A percentile compares a stretch with the other conserved stretches of the same genome.
phyloP scores from a whole-genome alignment of 2,888 invertebrate species.

The Eueremaeus valkanovi region DNA sequence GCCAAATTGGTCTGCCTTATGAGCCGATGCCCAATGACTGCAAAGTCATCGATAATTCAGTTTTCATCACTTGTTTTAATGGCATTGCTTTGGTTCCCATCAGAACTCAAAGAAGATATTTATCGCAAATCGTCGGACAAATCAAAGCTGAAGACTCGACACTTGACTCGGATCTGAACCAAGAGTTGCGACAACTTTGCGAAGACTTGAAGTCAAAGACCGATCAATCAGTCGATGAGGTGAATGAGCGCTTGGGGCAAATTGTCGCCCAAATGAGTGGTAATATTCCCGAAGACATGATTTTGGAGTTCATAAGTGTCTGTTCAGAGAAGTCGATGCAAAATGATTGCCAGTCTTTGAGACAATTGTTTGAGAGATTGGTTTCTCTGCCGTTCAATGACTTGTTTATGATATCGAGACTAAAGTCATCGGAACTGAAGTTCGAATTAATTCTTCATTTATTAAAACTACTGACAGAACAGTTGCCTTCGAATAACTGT shows the following conservation, averaged over 20 bases:
- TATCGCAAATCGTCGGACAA: conserved; percentile 20
- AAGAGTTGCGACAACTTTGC: conserved; percentile 16
- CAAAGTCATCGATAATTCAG: background rate
- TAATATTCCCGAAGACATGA: background rate
- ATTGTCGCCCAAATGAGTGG: conserved; percentile 9
- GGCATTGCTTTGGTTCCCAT: background rate
- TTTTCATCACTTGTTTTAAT: conserved; percentile 6
- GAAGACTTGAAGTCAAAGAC: background rate
- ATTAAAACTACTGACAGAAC: conserved; percentile 1
- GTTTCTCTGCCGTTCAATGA: conserved; percentile 37
- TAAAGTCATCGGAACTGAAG: conserved; percentile 19
- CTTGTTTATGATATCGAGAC: conserved; percentile 28
- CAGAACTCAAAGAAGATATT: background rate
- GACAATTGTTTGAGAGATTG: background rate
- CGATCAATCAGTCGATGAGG: background rate
- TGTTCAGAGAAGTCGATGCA: background rate
- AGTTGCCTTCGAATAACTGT: conserved; percentile 31
- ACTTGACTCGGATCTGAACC: background rate
- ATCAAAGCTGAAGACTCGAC: background rate
- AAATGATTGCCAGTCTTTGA: background rate
- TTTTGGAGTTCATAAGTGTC: background rate
- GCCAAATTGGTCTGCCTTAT: background rate
- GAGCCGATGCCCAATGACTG: conserved; percentile 4
- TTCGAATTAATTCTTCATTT: background rate
- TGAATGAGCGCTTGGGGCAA: background rate